Evolutionary conservation across 2,113 vertebrate species (phyloP).

Genomic region (Osmerus eperlanus): DNA sequence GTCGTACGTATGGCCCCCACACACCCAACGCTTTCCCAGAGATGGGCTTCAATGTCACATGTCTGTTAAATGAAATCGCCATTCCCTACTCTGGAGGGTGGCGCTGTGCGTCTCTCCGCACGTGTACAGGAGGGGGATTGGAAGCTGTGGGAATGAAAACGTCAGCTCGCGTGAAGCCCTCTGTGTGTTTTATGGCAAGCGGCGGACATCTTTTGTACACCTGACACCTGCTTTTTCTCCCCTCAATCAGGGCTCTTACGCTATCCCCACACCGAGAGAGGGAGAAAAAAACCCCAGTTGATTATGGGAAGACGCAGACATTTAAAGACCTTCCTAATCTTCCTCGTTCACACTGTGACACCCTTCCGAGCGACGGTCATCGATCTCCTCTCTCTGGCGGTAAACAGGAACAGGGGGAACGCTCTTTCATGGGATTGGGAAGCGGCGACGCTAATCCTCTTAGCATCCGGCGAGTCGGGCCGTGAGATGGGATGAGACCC

Average conservation of each 20-base stretch:
- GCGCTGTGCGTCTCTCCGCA: not conserved
- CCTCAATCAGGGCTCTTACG: conserved; percentile 35
- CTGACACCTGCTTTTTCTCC: conserved; percentile 42
- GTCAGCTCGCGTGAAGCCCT: conserved; percentile 28
- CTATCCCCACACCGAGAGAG: conserved; percentile 39
- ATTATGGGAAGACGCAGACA: conserved; percentile 17
- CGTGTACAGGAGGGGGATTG: conserved; percentile 17
- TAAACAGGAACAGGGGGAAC: too few relatives aligned
- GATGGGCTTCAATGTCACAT: too few relatives aligned
- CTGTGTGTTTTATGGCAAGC: conserved; percentile 18
- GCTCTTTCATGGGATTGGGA: conserved; percentile 50
- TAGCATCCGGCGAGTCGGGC: conserved; percentile 52
- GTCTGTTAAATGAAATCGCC: too few relatives aligned
- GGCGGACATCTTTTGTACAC: conserved; percentile 25
- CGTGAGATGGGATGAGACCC: conserved; percentile 19
- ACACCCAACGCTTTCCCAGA: too few relatives aligned
- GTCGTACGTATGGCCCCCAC: too few relatives aligned
- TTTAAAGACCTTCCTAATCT: too few relatives aligned
- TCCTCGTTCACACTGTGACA: too few relatives aligned
- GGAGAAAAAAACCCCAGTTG: conserved; percentile 20
- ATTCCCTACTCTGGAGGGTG: too few relatives aligned
- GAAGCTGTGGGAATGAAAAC: conserved; percentile 40
- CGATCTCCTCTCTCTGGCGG: too few relatives aligned
- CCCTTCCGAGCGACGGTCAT: too few relatives aligned
- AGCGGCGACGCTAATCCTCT: conserved; percentile 55